These are phyloP conservation scores for Porphyrio hochstetteri DNA, from an alignment of 2,113 vertebrate species.

Conservation along the genomic window DNA sequence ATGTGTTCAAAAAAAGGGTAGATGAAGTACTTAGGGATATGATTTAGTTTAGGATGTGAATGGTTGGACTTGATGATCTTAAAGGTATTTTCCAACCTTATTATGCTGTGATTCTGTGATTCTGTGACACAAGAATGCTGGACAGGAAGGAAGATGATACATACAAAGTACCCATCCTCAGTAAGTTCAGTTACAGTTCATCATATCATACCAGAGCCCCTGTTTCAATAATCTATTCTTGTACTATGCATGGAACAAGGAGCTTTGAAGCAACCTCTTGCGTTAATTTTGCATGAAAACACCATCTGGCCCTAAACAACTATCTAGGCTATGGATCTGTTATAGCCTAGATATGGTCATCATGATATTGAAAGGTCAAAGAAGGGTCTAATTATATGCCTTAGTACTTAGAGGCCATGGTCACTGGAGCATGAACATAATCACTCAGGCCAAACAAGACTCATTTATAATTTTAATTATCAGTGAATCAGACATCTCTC, in stretches of 20 bases:
- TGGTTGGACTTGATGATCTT: too few species aligned
- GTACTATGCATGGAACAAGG: conserved; percentile 40
- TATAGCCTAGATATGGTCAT: conserved; percentile 72
- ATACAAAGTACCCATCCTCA: neutral
- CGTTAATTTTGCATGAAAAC: conserved; percentile 75
- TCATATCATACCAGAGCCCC: neutral
- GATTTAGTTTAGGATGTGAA: too few species aligned
- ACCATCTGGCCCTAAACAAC: conserved; percentile 73
- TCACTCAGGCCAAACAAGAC: conserved; percentile 78
- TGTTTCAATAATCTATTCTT: neutral
- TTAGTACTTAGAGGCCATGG: conserved; percentile 70
- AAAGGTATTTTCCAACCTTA: too few species aligned
- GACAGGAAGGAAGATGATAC: neutral
- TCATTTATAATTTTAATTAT: conserved; percentile 81
- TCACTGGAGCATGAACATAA: conserved; percentile 70
- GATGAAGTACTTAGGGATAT: too few species aligned
- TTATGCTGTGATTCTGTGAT: too few species aligned
- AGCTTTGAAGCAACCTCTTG: conserved; percentile 55
- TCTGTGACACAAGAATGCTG: neutral
- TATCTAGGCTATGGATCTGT: conserved; percentile 68
- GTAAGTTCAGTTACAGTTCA: conserved; percentile 26
- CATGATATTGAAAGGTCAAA: conserved; percentile 76
- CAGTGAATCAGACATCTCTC: conserved; percentile 75
- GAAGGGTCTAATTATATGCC: conserved; percentile 76
- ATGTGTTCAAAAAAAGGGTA: too few species aligned